A percentile compares a stretch with the other conserved stretches of the same genome.
These are phyloP conservation scores for Drosophila nigritarsus DNA, from an alignment of 2,888 invertebrate species.

Conservation along the genomic window DNA sequence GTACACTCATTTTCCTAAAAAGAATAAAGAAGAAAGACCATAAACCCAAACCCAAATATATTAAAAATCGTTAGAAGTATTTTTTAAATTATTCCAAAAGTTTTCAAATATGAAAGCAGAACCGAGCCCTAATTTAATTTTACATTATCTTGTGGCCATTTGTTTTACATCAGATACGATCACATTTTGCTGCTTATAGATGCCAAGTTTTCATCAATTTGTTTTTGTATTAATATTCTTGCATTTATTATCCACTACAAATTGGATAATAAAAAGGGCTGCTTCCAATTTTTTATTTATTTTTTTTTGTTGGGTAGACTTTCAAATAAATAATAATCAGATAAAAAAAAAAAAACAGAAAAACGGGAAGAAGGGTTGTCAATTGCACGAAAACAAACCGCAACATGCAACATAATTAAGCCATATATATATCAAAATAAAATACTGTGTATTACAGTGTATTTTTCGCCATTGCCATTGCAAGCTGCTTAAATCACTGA, in stretches of 20 bases:
- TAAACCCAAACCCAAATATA: not conserved
- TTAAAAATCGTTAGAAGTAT: not conserved
- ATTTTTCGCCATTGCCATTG: conserved; percentile 2
- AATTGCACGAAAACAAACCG: conserved; percentile 25
- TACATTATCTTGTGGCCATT: not conserved
- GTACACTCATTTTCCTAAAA: not conserved
- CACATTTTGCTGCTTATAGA: not conserved
- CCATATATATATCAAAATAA: not conserved
- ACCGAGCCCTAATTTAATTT: not conserved
- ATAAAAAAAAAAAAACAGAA: not conserved
- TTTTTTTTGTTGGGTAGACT: not conserved
- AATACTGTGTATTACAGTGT: conserved; percentile 16
- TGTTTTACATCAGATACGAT: not conserved
- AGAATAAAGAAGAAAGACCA: too few species aligned
- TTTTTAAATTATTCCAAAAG: not conserved
- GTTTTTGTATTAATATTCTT: not conserved
- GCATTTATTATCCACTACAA: conserved; percentile 15
- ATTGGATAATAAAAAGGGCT: conserved; percentile 10
- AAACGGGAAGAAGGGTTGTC: not conserved
- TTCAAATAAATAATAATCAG: conserved; percentile 30
- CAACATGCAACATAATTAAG: conserved; percentile 28
- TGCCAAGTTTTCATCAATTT: not conserved
- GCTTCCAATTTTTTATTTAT: not conserved
- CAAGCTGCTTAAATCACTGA: conserved; percentile 37
- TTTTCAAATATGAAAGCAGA: not conserved